These are phyloP conservation scores for Pseudomyrmex dendroicus DNA, from an alignment of 1,140 invertebrate species.

Conservation along the genomic window DNA sequence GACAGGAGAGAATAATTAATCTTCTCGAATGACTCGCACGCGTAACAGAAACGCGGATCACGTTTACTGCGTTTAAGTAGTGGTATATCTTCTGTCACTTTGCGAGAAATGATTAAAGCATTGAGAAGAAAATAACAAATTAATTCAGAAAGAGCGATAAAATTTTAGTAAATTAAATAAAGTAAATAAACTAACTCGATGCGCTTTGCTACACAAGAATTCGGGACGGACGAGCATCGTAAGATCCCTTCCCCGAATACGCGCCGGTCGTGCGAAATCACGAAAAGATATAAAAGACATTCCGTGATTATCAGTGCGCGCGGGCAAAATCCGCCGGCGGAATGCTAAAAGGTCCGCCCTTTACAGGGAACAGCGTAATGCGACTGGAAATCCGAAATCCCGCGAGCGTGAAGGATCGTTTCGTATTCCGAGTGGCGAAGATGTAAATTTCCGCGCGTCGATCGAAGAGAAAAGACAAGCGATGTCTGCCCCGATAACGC, in stretches of 20 bases:
- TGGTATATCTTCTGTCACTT: too few relatives aligned
- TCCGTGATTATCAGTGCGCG: constrained; percentile 51
- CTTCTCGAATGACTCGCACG: constrained; percentile 10
- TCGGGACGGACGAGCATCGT: constrained; percentile 11
- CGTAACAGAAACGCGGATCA: too few relatives aligned
- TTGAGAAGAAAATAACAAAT: too few relatives aligned
- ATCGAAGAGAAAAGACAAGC: constrained; percentile 33
- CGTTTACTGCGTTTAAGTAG: too few relatives aligned
- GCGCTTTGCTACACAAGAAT: not conserved
- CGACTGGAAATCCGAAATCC: constrained; percentile 53
- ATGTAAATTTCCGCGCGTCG: constrained; percentile 68
- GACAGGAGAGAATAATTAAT: constrained; percentile 28
- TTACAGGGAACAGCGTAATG: constrained; percentile 43
- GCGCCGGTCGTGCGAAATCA: constrained; percentile 17
- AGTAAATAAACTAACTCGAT: not conserved
- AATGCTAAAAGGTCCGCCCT: constrained; percentile 52
- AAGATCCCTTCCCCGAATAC: not conserved
- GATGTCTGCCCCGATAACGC: constrained; percentile 27
- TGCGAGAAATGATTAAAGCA: too few relatives aligned
- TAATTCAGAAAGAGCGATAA: not conserved
- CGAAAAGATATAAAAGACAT: constrained; percentile 26
- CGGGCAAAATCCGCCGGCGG: constrained; percentile 37
- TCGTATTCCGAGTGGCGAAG: constrained; percentile 64
- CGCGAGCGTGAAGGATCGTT: constrained; percentile 59
- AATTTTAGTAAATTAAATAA: not conserved